phyloP scores from a whole-genome alignment of 2,797 vertebrate genomes.

The Chelon auratus region DNA sequence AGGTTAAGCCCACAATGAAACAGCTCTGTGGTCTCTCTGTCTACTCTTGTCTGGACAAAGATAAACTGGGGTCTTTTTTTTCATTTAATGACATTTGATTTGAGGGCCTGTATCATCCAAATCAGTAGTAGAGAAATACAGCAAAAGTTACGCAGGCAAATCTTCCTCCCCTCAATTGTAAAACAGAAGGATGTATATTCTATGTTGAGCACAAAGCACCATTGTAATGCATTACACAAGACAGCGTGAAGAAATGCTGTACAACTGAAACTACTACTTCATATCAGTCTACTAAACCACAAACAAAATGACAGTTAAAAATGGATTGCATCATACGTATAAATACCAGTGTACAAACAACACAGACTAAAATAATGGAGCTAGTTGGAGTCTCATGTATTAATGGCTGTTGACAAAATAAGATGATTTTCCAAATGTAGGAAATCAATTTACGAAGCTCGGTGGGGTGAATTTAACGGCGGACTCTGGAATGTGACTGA shows the following conservation, averaged over 20 bases:
- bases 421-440: slow-evolving; percentile 40
- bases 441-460: slow-evolving; percentile 33
- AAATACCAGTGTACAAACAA: slow-evolving; percentile 3
- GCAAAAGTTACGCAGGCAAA: slow-evolving; percentile 41
- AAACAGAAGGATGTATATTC: slow-evolving; percentile 22
- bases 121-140: slow-evolving; percentile 35
- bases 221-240: neutral
- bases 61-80: slow-evolving; percentile 44
- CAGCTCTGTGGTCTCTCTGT: slow-evolving; percentile 49
- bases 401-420: slow-evolving; percentile 32
- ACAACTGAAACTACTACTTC: slow-evolving; percentile 12
- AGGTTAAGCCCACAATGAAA: slow-evolving; percentile 53
- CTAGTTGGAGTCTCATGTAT: neutral
- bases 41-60: slow-evolving; percentile 51
- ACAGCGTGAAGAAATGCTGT: slow-evolving; percentile 8
- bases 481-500: slow-evolving; percentile 48
- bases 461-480: slow-evolving; percentile 19
- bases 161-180: slow-evolving; percentile 34
- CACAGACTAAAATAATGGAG: neutral
- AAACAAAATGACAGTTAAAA: slow-evolving; percentile 34
- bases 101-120: slow-evolving; percentile 36
- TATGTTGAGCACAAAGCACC: slow-evolving; percentile 17
- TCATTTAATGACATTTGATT: slow-evolving; percentile 10
- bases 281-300: slow-evolving; percentile 9
- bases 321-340: neutral